These are phyloP conservation scores for Emydocephalus ijimae DNA, from an alignment of 2,113 vertebrate genomes.

Conservation along the genomic window DNA sequence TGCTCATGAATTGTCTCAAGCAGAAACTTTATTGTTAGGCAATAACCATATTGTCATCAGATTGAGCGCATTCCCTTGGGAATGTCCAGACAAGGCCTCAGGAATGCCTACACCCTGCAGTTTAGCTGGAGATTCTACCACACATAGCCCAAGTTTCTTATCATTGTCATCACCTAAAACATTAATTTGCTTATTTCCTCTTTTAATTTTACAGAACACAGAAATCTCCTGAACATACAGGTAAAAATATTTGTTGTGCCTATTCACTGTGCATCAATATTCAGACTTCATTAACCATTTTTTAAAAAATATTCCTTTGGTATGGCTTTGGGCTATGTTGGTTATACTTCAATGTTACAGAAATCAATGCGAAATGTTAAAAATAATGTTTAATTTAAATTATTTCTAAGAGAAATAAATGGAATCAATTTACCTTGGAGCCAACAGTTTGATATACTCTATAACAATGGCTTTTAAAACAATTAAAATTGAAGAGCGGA, in stretches of 20 bases:
- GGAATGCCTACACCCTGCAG: background rate
- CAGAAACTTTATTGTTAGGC: background rate
- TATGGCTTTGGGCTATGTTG: background rate
- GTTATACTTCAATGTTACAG: background rate
- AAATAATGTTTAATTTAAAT: background rate
- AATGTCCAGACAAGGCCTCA: background rate
- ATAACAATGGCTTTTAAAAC: background rate
- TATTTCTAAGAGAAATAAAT: background rate
- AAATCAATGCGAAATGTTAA: background rate
- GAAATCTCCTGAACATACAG: conserved; percentile 62
- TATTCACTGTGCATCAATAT: background rate
- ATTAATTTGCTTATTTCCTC: background rate
- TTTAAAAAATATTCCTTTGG: background rate
- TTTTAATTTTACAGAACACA: conserved; percentile 55
- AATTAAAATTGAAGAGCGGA: background rate
- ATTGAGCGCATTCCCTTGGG: background rate
- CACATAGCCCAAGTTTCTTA: background rate
- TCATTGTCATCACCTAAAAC: background rate
- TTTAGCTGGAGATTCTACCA: background rate
- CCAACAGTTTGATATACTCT: background rate
- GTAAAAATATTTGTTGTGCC: conserved; percentile 48
- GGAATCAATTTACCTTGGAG: background rate
- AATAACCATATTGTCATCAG: background rate
- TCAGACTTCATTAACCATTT: background rate
- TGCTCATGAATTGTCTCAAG: background rate